phyloP scores from a whole-genome alignment of 1,140 invertebrate genomes.

The Matsumurasca onukii region DNA sequence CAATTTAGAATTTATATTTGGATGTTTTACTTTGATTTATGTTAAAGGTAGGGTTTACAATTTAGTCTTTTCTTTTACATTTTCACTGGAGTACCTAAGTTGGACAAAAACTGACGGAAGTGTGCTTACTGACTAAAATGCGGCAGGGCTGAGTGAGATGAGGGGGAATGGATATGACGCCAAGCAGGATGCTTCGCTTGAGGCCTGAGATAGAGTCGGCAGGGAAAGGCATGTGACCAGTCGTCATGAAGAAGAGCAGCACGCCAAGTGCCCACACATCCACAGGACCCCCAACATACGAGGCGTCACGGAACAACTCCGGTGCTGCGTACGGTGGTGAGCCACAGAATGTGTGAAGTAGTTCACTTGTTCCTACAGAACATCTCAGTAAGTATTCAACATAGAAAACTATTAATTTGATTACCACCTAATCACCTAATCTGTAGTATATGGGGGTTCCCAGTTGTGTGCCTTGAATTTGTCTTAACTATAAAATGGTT shows the following conservation, averaged over 20 bases:
- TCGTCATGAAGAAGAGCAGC: slow-evolving; percentile 77
- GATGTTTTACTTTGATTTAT: too few species aligned
- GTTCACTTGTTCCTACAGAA: slow-evolving; percentile 23
- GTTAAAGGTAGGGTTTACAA: too few species aligned
- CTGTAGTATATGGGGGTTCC: too few species aligned
- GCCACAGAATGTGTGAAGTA: slow-evolving; percentile 80
- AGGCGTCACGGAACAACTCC: slow-evolving; percentile 76
- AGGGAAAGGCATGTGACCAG: slow-evolving; percentile 75
- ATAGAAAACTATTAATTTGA: too few species aligned
- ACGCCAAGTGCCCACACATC: slow-evolving; percentile 86
- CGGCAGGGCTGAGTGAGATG: slow-evolving; percentile 47
- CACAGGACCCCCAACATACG: slow-evolving; percentile 72
- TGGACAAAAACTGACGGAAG: too few species aligned
- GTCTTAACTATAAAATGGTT: too few species aligned
- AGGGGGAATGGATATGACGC: slow-evolving; percentile 57
- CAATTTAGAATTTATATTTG: too few species aligned
- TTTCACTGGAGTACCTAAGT: too few species aligned
- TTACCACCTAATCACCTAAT: too few species aligned
- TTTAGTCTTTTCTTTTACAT: too few species aligned
- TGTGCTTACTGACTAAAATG: slow-evolving; percentile 46
- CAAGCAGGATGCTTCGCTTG: slow-evolving; percentile 68
- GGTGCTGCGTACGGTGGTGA: slow-evolving; percentile 90
- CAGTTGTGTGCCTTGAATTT: too few species aligned
- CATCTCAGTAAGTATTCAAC: too few species aligned
- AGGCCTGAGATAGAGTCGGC: slow-evolving; percentile 61